Evolutionary conservation across 1,140 invertebrate species (phyloP), one percentile per base, ranked within the genome.

Genomic region (Copidosoma floridanum): DNA sequence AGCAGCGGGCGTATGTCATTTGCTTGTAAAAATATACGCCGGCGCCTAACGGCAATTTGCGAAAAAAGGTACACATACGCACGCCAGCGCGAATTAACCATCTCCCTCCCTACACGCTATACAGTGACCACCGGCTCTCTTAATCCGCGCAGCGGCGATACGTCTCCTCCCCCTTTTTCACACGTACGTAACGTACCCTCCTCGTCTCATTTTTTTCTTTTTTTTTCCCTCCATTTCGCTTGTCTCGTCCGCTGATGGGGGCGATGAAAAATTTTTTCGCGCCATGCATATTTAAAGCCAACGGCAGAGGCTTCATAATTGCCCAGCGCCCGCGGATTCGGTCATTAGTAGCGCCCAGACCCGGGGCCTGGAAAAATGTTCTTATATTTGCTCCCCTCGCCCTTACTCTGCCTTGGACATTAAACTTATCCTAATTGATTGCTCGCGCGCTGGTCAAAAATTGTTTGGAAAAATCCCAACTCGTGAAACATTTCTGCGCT

Each of bases 1-100:
- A 48, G 53, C 10, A 41, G 47, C 14, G 41, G 32, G 57, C 60
- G 63, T 69, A 64, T 67, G 67, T 70, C 65, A 68, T 71, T 70
- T 67, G 60, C 69, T 72, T 70, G 69, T 69, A 69, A 75, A 75
- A 73, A 73, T 73, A 32, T n/a, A 69, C 71, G 44, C 26, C 37
- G 35, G 40, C 55, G 63, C 58, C 67, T 66, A 64, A 65, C 62
- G 68, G 63, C 65, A 65, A 71, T 71, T 71, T 68, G 40, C 62
- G 63, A 64, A 66, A 61, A 65, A 70, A 70, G 66, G 61, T 69
- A 54, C 6, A 32, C n/a, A n/a, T n/a, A n/a, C 67, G 60, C 56
- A 29, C 18, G 12, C 6, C 11, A 38, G 35, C 59, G 48, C 62
- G 67, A 72, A 75, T 73, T 70, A 70, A 68, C 67, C 57, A 56